Base-by-base conservation (phyloP, 2,888 invertebrate genomes). In the Mythimna vitellina region DNA sequence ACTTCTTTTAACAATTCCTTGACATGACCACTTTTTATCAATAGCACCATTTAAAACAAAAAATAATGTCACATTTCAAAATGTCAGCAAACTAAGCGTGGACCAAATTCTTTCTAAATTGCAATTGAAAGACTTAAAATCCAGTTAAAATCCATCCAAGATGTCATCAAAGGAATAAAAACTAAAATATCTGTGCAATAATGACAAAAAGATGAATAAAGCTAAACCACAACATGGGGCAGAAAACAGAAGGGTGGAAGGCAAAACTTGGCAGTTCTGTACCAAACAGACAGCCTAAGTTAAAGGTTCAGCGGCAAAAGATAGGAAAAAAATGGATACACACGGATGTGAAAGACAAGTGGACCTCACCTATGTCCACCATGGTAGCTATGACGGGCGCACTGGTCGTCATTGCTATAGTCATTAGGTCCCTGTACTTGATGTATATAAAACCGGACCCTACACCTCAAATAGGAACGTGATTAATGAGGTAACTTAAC, bases 371-470 rank as follows among this genome's bases (percentile, higher is more conserved):
- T 29, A 20, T 89, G 0, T 78, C 81, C 29, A 71, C 75, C 4
- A 1, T 89, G 1, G 66, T 91, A 9, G 87, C 88, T 0, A 89
- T 88, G 87, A 84, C 86, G 0, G 92, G 91, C 0, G 89, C 84
- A 1, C 63, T 91, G 5, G 87, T 90, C 5, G 77, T 92, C 9
- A 84, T 87, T 0, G 78, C 73, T 0, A 82, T 92, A 0, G 76
- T 92, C 0, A 32, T 90, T 1, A 83, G 92, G 22, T 91, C 92
- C 0, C 80, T 93, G 9, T 92, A 92, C 76, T 76, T 92, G 32
- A 84, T 90, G 87, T 92, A 87, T 64, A 69, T 87, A 14, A 89
- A 88, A 73, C 83, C 86, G 20, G 91, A 91, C 0, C 22, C 53
- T 5, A 25, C 46, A 4, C 60, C 54, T 54, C 25, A 38, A 14